Conservation (phyloP, 2,113 vertebrate species). For the Thinocorus orbignyianus region DNA sequence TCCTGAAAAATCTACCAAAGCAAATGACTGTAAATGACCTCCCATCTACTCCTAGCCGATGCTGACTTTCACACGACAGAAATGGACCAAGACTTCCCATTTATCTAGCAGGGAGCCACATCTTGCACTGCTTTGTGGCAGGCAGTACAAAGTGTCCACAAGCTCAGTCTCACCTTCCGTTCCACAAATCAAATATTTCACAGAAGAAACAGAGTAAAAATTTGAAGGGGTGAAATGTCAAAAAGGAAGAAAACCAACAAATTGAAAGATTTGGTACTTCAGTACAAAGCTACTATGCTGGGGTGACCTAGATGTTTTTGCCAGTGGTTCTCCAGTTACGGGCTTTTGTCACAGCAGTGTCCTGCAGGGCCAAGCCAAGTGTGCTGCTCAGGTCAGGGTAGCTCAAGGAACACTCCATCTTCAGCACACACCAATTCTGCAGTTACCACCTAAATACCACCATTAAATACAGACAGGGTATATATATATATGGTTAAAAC, state of each 20-base stretch:
- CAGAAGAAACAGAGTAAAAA: background rate
- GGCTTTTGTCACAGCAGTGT: background rate
- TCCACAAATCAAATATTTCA: background rate
- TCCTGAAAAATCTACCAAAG: background rate
- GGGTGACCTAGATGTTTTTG: background rate
- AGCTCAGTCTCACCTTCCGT: background rate
- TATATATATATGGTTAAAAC: rapidly evolving
- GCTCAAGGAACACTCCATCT: background rate
- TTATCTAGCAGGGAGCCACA: background rate
- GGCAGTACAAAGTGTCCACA: background rate
- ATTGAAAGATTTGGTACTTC: background rate
- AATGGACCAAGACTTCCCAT: background rate
- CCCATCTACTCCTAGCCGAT: background rate
- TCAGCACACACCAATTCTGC: background rate
- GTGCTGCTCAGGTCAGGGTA: background rate
- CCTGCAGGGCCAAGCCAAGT: background rate
- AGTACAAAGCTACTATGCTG: background rate
- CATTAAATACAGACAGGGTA: background rate
- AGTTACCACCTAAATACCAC: background rate
- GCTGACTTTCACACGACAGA: background rate
- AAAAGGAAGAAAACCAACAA: background rate
- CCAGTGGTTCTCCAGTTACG: background rate
- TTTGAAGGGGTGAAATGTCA: background rate
- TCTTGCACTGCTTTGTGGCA: background rate
- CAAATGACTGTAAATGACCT: background rate